A percentile compares a stretch with the other conserved stretches of the same genome.
Conservation (phyloP, 2,888 invertebrate species). For the Alloplasta piceator region DNA sequence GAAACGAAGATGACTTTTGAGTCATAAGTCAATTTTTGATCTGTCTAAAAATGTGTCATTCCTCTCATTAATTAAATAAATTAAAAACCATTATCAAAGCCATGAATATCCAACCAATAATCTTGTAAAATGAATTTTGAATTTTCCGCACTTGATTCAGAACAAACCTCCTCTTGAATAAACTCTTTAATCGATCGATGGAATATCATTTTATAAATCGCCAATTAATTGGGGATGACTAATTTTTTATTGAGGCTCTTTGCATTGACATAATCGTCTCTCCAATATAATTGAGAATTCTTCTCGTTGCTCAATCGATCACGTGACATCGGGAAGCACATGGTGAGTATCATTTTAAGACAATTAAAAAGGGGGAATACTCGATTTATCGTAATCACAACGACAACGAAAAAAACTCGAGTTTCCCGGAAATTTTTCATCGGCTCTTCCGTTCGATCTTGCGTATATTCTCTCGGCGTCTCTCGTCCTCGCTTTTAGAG, state of each 20-base stretch:
- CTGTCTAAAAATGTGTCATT: no score
- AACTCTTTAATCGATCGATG: slow-evolving; percentile 12
- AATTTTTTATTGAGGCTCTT: no score
- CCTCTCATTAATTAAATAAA: no score
- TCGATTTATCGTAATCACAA: slow-evolving; percentile 31
- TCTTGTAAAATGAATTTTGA: no score
- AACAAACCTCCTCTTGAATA: no score
- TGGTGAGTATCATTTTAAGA: slow-evolving; percentile 10
- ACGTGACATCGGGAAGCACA: slow-evolving; percentile 15
- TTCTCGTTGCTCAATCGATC: neutral
- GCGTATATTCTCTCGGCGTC: slow-evolving; percentile 6
- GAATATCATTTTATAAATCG: neutral
- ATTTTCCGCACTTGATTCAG: no score
- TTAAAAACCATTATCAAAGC: no score
- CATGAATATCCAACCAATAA: no score
- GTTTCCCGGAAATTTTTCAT: neutral
- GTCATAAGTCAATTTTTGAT: no score
- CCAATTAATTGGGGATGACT: neutral
- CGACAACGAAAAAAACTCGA: neutral
- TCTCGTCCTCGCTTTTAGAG: slow-evolving; percentile 2
- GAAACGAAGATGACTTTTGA: no score
- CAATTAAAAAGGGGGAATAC: slow-evolving; percentile 5
- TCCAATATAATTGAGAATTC: neutral
- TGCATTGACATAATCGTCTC: no score
- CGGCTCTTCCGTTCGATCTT: neutral